Evolutionary conservation across 2,888 invertebrate genomes (phyloP).

Genomic region (Lithophane socia): DNA sequence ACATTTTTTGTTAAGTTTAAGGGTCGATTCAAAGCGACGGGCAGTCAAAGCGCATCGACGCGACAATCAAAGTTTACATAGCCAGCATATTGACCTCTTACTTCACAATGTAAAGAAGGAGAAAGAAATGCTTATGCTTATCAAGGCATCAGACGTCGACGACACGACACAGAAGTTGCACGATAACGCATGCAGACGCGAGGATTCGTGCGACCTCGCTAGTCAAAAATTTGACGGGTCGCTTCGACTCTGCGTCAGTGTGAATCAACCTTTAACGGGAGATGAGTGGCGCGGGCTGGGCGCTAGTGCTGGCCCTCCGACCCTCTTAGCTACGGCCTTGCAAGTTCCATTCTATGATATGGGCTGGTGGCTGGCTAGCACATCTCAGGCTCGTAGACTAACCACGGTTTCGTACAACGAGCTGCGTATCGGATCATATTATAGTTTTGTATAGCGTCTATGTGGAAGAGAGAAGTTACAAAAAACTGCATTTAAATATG

Average conservation of each 20-base stretch:
- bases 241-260: constrained; percentile 16
- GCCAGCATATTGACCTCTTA: not conserved
- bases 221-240: not conserved
- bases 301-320: constrained; percentile 1
- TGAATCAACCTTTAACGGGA: constrained; percentile 29
- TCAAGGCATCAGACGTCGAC: no score
- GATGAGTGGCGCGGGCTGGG: not conserved
- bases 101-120: not conserved
- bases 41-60: constrained; percentile 4
- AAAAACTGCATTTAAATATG: constrained; percentile 49
- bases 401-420: constrained; percentile 62
- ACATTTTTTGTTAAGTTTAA: constrained; percentile 32
- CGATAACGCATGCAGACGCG: not conserved
- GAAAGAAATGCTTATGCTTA: not conserved
- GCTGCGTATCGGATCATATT: constrained; percentile 40
- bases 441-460: constrained; percentile 64
- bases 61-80: not conserved
- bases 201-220: not conserved
- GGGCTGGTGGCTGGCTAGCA: constrained; percentile 7
- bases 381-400: constrained; percentile 26
- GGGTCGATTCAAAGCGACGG: constrained; percentile 20
- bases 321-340: constrained; percentile 59
- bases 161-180: not conserved
- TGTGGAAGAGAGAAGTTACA: constrained; percentile 47
- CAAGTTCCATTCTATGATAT: constrained; percentile 17